Conservation (phyloP, 2,888 invertebrate genomes). For the Mylabris sibirica region DNA sequence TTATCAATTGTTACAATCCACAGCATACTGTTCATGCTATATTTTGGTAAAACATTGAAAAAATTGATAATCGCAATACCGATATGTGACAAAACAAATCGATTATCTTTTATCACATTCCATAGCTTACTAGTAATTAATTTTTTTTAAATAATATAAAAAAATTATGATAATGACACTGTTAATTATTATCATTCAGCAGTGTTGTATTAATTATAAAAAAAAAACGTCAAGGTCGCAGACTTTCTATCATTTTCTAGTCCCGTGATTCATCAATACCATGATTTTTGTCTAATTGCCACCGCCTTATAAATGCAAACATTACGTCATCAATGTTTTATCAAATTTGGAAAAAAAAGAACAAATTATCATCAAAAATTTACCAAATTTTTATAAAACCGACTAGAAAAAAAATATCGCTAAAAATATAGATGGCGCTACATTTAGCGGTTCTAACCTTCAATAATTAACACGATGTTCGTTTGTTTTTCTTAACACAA, state of each 20-base stretch:
- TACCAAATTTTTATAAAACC: too few species aligned
- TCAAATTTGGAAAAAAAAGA: too few species aligned
- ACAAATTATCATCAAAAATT: too few species aligned
- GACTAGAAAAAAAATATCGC: background rate
- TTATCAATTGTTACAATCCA: too few species aligned
- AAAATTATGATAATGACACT: too few species aligned
- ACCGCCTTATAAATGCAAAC: background rate
- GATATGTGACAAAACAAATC: background rate
- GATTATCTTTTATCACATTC: background rate
- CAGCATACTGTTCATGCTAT: too few species aligned
- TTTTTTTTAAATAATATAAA: background rate
- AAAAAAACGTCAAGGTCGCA: background rate
- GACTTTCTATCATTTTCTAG: background rate
- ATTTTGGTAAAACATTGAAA: too few species aligned
- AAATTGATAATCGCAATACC: too few species aligned
- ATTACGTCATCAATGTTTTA: too few species aligned
- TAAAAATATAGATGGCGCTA: background rate
- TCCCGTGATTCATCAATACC: background rate
- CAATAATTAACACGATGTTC: background rate
- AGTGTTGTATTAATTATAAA: too few species aligned
- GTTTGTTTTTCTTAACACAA: background rate
- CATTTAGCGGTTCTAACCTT: background rate
- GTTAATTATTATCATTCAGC: too few species aligned
- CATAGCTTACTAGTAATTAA: background rate
- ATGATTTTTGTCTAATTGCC: background rate